These are phyloP conservation scores for Brassicogethes aeneus DNA, from an alignment of 2,888 invertebrate species.

Conservation along the genomic window DNA sequence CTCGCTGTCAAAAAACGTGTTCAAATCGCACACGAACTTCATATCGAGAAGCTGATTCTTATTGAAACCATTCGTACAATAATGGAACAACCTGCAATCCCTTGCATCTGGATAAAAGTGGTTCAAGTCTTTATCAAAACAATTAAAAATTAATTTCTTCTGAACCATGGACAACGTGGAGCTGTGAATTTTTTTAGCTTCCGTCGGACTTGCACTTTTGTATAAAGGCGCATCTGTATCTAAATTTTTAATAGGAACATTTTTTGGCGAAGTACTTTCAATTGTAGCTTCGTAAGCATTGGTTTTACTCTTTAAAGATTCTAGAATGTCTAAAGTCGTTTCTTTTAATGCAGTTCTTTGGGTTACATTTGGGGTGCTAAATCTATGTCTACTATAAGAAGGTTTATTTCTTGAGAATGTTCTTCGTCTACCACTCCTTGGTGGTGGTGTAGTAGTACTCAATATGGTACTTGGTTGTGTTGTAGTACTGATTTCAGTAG, in stretches of 20 bases:
- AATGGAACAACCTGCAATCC: constrained; percentile 52
- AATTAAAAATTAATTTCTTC: constrained; percentile 41
- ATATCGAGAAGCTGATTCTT: constrained; percentile 48
- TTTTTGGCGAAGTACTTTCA: constrained; percentile 10
- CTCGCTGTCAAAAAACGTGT: constrained; percentile 46
- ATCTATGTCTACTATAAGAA: constrained; percentile 21
- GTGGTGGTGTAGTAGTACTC: constrained; percentile 8
- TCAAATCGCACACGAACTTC: constrained; percentile 51
- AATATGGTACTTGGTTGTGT: constrained; percentile 2
- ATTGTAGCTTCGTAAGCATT: not conserved
- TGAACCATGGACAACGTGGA: not conserved
- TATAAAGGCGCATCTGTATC: constrained; percentile 33
- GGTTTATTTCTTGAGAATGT: constrained; percentile 2
- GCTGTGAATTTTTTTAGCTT: constrained; percentile 20
- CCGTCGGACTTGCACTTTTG: constrained; percentile 36
- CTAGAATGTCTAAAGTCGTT: constrained; percentile 8
- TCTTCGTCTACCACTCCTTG: constrained; percentile 6
- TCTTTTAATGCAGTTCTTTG: constrained; percentile 7
- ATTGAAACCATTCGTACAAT: constrained; percentile 51
- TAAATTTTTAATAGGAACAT: constrained; percentile 31
- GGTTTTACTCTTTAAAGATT: not conserved
- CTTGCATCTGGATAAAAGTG: constrained; percentile 49
- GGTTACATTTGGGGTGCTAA: constrained; percentile 21
- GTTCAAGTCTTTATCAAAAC: constrained; percentile 45
- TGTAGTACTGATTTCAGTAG: constrained; percentile 5